These are phyloP conservation scores for Nomia melanderi DNA, from an alignment of 1,140 invertebrate species.

Conservation along the genomic window DNA sequence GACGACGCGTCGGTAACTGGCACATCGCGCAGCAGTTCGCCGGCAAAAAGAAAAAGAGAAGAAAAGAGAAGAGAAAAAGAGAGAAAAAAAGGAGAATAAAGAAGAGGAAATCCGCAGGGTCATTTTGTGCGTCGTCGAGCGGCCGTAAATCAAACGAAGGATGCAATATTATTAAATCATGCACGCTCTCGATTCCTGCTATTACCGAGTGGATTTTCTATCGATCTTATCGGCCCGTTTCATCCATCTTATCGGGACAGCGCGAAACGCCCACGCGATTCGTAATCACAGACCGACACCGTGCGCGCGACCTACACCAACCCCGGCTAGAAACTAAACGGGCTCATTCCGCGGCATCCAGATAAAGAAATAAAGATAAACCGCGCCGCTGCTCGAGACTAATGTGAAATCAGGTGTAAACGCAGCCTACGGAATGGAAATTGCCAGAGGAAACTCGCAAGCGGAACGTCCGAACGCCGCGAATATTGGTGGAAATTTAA, in stretches of 20 bases:
- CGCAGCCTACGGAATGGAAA: slow-evolving; percentile 14
- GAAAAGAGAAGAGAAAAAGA: too few relatives aligned
- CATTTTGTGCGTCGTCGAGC: slow-evolving; percentile 5
- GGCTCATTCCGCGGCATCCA: slow-evolving; percentile 1
- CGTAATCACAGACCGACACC: slow-evolving; percentile 26
- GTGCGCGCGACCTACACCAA: slow-evolving; percentile 51
- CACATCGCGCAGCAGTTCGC: background rate
- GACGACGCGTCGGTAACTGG: too few relatives aligned
- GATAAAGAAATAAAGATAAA: slow-evolving; percentile 13
- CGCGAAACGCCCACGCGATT: slow-evolving; percentile 43
- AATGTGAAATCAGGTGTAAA: slow-evolving; percentile 42
- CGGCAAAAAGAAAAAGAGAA: too few relatives aligned
- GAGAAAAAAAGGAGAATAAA: too few relatives aligned
- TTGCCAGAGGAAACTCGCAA: too few relatives aligned
- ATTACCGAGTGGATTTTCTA: slow-evolving; percentile 23
- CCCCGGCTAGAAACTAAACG: slow-evolving; percentile 1
- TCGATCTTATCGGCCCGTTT: slow-evolving; percentile 52
- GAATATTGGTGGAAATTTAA: too few relatives aligned
- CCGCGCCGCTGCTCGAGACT: slow-evolving; percentile 6
- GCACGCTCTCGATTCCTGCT: slow-evolving; percentile 42
- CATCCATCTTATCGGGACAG: slow-evolving; percentile 53
- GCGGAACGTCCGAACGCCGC: too few relatives aligned
- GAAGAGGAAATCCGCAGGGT: slow-evolving; percentile 8
- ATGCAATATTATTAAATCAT: slow-evolving; percentile 57
- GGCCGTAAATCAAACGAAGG: slow-evolving; percentile 37